Conservation (phyloP, 1,140 invertebrate genomes). For the Halotydeus destructor region DNA sequence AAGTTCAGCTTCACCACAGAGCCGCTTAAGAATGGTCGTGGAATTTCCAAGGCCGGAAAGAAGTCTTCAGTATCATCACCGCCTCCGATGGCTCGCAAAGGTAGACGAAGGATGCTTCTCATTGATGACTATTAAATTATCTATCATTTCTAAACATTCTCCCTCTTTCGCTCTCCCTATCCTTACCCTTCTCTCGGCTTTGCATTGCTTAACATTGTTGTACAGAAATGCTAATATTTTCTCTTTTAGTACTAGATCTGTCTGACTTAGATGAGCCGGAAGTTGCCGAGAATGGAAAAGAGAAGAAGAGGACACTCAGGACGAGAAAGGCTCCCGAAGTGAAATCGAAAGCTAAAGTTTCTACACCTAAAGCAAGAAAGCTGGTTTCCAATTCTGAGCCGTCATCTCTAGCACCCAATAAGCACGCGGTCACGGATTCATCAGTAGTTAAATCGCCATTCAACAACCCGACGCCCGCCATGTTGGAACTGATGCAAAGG, state of each 20-base stretch:
- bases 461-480: background rate
- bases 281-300: background rate
- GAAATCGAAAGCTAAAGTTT: background rate
- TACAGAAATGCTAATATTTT: too few species aligned
- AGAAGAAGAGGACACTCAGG: background rate
- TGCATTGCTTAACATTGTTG: too few species aligned
- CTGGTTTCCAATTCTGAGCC: background rate
- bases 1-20: slow-evolving; percentile 4
- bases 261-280: background rate
- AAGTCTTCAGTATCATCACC: background rate
- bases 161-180: background rate
- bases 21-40: too few species aligned
- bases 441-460: background rate
- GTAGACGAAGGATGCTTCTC: background rate
- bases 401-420: background rate
- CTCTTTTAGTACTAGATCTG: too few species aligned
- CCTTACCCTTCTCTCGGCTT: too few species aligned
- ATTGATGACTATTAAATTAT: background rate
- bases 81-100: background rate
- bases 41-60: background rate
- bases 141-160: background rate
- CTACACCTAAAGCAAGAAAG: background rate
- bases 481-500: background rate
- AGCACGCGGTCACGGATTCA: background rate
- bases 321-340: background rate